These are phyloP conservation scores for Ophioderma brevispina DNA, from an alignment of 35 echinoderm and acorn worm genomes.

Conservation along the genomic window DNA sequence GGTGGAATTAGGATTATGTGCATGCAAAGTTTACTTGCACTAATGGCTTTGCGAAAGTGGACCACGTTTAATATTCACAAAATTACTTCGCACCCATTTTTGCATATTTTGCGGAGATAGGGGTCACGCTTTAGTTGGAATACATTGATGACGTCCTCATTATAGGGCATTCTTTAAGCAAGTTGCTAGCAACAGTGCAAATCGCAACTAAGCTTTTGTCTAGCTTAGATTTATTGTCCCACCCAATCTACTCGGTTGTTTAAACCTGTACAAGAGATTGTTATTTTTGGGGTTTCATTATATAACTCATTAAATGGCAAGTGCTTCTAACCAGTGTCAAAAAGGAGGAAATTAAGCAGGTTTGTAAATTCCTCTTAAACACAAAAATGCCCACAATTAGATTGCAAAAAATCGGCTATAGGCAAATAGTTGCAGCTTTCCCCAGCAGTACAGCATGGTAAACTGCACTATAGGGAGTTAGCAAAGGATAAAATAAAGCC, in stretches of 20 bases:
- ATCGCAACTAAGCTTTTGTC: background rate
- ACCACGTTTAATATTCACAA: conserved; percentile 17
- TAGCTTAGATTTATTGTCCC: background rate
- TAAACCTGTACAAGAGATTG: background rate
- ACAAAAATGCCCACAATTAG: conserved; percentile 36
- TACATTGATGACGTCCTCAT: conserved; percentile 11
- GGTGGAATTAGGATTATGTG: conserved; percentile 15
- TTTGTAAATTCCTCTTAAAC: background rate
- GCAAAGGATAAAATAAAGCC: conserved; percentile 63
- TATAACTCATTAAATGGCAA: conserved; percentile 2
- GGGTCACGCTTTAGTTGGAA: background rate
- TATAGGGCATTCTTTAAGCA: background rate
- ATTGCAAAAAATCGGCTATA: conserved; percentile 45
- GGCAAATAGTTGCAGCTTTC: conserved; percentile 67
- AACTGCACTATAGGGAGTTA: conserved; percentile 59
- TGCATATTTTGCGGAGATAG: background rate
- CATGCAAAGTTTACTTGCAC: background rate
- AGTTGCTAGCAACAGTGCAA: background rate
- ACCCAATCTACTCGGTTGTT: background rate
- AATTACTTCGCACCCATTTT: background rate
- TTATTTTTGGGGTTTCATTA: conserved; percentile 8
- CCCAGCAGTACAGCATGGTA: conserved; percentile 69
- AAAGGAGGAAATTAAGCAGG: background rate
- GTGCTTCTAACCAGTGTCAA: background rate
- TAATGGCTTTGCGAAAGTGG: conserved; percentile 31